Base-by-base conservation (phyloP, 2,797 vertebrate genomes). In the Emys orbicularis region DNA sequence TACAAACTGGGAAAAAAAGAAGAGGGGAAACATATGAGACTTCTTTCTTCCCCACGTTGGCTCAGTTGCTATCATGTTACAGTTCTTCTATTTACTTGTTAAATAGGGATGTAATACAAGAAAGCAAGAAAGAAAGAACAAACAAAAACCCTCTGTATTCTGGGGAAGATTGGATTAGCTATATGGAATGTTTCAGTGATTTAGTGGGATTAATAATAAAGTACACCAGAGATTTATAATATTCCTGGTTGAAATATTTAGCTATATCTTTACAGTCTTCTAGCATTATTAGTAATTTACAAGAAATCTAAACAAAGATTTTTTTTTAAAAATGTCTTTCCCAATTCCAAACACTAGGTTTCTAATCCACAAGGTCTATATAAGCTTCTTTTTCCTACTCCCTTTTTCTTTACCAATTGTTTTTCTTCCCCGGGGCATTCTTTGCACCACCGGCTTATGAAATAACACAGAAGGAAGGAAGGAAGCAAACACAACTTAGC, bases 401-500 rank as follows among this genome's bases (percentile, higher is more conserved):
- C n/a, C 23, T 56, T 52, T 5, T 5, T 76, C 86, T 94, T 84
- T 65, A 41, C 37, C 5, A 2, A 19, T 44, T 76, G 0, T 9
- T 56, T 52, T 79, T 90, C 37, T 92, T 13, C 12, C 31, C 6
- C 5, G 50, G 56, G 88, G 15, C 11, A 84, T 93, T 29, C 57
- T 97, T 80, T 87, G 47, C 49, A 74, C 54, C 34, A 1, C 90
- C 82, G 72, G 41, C 77, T 93, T 81, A 61, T 84, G 76, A 90
- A 85, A 84, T 84, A 84, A 94, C 95, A 81, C 16, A 72, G 44
- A 91, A 54, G 2, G 82, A 92, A 54, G 2, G 82, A 92, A 87
- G 77, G 84, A 96, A 90, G 50, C 16, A 91, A 94, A 88, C 37
- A 83, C 5, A 85, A 25, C 83, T 93, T 88, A 92, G 57, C 16